Percentiles rank a stretch among this genome's conserved stretches.
phyloP scores from a whole-genome alignment of 2,797 vertebrate genomes.

The Phrynocephalus guinanensis region DNA sequence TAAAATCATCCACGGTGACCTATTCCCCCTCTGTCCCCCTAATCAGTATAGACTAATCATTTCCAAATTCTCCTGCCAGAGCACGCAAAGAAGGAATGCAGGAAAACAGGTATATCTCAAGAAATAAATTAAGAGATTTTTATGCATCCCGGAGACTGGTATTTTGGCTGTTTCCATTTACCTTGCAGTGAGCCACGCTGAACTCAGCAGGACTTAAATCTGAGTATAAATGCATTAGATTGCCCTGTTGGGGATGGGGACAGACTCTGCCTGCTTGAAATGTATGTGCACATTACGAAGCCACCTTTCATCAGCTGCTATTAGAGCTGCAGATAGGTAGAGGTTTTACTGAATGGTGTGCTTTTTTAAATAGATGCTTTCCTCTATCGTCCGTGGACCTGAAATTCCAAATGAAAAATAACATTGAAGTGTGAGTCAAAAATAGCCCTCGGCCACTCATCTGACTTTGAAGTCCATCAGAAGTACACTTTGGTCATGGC shows the following conservation, averaged over 20 bases:
- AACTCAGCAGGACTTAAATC: background rate
- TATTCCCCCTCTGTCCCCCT: background rate
- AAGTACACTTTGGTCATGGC: constrained; percentile 36
- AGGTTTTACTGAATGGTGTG: constrained; percentile 18
- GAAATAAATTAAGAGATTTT: background rate
- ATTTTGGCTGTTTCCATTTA: background rate
- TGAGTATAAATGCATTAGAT: background rate
- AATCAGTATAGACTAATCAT: background rate
- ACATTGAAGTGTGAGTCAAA: constrained; percentile 38
- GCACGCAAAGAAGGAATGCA: background rate
- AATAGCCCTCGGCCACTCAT: constrained; percentile 33
- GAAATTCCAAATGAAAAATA: constrained; percentile 51
- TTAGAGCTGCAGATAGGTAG: constrained; percentile 39
- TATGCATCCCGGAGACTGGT: background rate
- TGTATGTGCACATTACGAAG: constrained; percentile 5
- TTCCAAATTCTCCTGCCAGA: background rate
- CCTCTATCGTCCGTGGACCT: background rate
- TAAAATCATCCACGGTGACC: background rate
- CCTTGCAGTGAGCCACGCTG: background rate
- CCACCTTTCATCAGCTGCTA: constrained; percentile 41
- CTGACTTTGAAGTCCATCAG: constrained; percentile 32
- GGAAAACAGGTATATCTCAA: background rate
- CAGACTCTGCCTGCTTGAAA: background rate
- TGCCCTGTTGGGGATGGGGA: background rate
- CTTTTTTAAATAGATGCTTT: constrained; percentile 39